Conservation (phyloP, 2,797 vertebrate genomes). For the Acanthurus leucopareius region DNA sequence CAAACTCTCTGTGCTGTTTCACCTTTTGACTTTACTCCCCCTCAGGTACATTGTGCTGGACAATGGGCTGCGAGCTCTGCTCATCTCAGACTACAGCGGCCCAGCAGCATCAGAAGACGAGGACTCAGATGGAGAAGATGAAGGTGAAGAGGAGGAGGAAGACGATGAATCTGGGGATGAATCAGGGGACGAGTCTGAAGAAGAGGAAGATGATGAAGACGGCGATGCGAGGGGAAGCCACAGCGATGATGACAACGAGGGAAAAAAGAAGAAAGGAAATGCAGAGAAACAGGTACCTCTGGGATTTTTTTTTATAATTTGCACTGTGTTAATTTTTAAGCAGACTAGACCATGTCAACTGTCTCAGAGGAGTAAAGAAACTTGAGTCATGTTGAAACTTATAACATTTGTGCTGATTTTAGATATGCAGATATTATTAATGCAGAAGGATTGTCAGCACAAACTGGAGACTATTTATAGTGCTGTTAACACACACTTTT, state of each 20-base stretch:
- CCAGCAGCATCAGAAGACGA: constrained; percentile 70
- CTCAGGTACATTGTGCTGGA: constrained; percentile 91
- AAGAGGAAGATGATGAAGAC: constrained; percentile 80
- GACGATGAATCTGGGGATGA: constrained; percentile 86
- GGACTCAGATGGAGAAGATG: constrained; percentile 76
- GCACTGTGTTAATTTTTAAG: background rate
- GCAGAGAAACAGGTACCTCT: constrained; percentile 92
- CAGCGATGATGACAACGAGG: constrained; percentile 86
- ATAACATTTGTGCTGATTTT: constrained; percentile 13
- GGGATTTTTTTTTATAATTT: background rate
- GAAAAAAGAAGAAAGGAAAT: constrained; percentile 87
- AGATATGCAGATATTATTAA: constrained; percentile 13
- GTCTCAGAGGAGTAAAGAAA: background rate
- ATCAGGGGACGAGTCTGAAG: constrained; percentile 84
- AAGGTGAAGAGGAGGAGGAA: constrained; percentile 74
- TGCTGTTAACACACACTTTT: background rate
- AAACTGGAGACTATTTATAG: constrained; percentile 24
- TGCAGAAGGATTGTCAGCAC: constrained; percentile 4
- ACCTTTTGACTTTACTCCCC: constrained; percentile 24
- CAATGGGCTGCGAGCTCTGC: constrained; percentile 92
- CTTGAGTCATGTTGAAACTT: constrained; percentile 18
- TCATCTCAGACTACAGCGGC: constrained; percentile 94
- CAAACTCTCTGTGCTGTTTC: constrained; percentile 8
- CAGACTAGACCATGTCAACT: background rate
- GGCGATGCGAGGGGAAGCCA: constrained; percentile 71